Evolutionary conservation across 1,140 invertebrate species (phyloP).

Genomic region (Diabrotica virgifera): DNA sequence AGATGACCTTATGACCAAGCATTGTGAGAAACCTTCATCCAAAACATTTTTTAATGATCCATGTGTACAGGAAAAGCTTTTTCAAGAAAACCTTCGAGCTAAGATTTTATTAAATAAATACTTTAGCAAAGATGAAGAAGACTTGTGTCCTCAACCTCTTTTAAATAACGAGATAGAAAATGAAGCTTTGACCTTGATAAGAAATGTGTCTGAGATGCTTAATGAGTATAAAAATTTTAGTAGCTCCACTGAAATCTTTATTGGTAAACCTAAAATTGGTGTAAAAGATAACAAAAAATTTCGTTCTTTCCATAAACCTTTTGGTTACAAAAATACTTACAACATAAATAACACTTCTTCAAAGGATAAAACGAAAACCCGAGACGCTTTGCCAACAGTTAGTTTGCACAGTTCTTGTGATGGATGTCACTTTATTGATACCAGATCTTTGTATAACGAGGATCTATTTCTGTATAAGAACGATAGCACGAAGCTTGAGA

Average conservation of each 20-base stretch:
- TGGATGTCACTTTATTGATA: slow-evolving; percentile 7
- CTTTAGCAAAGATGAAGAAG: slow-evolving; percentile 1
- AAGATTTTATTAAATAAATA: slow-evolving; percentile 7
- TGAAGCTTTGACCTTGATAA: neutral
- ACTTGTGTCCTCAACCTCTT: neutral
- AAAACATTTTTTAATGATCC: slow-evolving; percentile 5
- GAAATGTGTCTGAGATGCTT: neutral
- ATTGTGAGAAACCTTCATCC: neutral
- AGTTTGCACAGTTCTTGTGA: slow-evolving; percentile 6
- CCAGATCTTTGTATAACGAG: neutral
- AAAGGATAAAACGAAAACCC: neutral
- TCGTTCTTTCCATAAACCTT: too few species aligned
- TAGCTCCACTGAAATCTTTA: too few species aligned
- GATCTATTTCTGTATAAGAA: slow-evolving; percentile 16
- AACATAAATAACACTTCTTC: neutral
- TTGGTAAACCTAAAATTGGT: too few species aligned
- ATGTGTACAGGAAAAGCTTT: neutral
- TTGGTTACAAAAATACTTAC: neutral
- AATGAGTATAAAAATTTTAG: too few species aligned
- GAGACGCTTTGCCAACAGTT: neutral
- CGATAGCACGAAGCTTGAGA: slow-evolving; percentile 14
- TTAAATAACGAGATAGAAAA: neutral
- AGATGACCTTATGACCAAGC: too few species aligned
- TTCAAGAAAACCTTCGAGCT: slow-evolving; percentile 5
- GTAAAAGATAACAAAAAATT: too few species aligned